Evolutionary conservation across 92 coral and sea anemone species (phyloP), one percentile per base, ranked within the genome.

Genomic region (Heliopora coerulea): DNA sequence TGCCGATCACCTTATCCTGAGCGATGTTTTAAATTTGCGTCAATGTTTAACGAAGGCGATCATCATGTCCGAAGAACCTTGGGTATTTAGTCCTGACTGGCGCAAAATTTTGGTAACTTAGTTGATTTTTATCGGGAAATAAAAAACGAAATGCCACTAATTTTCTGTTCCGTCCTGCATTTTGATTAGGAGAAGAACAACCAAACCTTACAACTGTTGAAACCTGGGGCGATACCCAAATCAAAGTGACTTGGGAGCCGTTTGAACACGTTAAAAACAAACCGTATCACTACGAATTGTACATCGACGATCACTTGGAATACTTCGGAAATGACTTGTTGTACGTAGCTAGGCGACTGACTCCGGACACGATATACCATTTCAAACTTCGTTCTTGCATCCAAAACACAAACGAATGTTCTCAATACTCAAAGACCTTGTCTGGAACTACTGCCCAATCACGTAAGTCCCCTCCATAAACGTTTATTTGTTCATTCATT

Each of bases 351-450:
- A 93, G 91, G 76, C 81, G 98, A 37, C 86, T 93, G 4, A 93
- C 83, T 48, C 89, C 95, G 0, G 87, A 88, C 86, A 83, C 96
- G 10, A 76, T 89, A 85, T 93, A 93, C 40, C 91, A 93, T 59
- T 86, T 93, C 21, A 93, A 93, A 65, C 87, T 93, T 49, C 89
- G 98, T 30, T 89, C 95, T 28, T 93, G 98, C 73, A 88, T 90
- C 28, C 84, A 90, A 30, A 84, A 82, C n/a, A 90, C 95, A 6
- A 85, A 87, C 25, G 74, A 78, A 29, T 93, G 98, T 56, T 87
- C 98, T 12, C 81, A 74, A 10, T 93, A 82, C 65, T 87, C 98
- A 15, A 83, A 81, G 41, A 87, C 86, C 21, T 79, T 77, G 34
- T 59, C 87, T 54, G 90, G 87, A 30, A 83, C 57, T 82, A 93